Evolutionary conservation across 2,797 vertebrate genomes (phyloP).

Genomic region (Bryconaethiops microstoma): DNA sequence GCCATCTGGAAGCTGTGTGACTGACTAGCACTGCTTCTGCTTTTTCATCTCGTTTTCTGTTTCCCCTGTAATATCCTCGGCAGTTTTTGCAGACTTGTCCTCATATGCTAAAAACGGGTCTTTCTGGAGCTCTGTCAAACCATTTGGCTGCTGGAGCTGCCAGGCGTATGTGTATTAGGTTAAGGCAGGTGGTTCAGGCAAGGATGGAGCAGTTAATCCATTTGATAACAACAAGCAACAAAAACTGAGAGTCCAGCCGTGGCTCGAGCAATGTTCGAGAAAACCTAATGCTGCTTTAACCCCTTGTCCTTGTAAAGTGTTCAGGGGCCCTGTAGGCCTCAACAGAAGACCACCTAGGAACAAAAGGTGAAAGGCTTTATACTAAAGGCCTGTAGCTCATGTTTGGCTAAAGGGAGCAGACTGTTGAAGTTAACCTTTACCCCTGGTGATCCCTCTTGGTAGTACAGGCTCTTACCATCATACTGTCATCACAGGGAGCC

Average conservation of each 20-base stretch:
- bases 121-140: constrained; percentile 12
- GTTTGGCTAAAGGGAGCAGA: constrained; percentile 11
- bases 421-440: constrained; percentile 1
- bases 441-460: background rate
- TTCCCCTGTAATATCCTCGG: background rate
- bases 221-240: no score
- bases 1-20: constrained; percentile 19
- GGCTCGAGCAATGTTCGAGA: constrained; percentile 33
- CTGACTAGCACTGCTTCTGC: constrained; percentile 2
- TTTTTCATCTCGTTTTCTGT: background rate
- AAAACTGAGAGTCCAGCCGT: no score
- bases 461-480: background rate
- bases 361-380: constrained; percentile 10
- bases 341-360: constrained; percentile 10
- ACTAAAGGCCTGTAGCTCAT: background rate
- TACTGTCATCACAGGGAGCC: background rate
- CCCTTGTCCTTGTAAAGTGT: constrained; percentile 2
- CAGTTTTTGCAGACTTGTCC: constrained; percentile 28
- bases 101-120: background rate
- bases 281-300: constrained; percentile 25
- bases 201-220: no score
- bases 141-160: constrained; percentile 12
- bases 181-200: no score
- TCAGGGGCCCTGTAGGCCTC: background rate
- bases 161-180: no score